phyloP scores from a whole-genome alignment of 1,140 invertebrate genomes.

The Diplogasteroides magnus region DNA sequence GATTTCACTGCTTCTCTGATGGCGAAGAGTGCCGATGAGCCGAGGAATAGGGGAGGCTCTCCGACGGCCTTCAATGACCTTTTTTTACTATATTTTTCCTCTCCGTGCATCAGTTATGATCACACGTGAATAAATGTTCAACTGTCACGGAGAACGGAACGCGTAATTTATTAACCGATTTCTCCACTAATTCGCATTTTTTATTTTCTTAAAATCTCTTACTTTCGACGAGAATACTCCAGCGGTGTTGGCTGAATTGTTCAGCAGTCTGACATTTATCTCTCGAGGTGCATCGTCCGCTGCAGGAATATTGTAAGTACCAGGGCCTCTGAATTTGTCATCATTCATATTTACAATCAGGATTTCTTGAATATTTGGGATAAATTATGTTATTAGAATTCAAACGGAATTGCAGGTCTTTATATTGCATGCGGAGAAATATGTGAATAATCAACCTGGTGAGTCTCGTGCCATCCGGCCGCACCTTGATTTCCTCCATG shows the following conservation, averaged over 20 bases:
- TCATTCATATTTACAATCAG: no score
- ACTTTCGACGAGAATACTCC: conserved; percentile 92
- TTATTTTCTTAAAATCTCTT: conserved; percentile 12
- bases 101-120: no score
- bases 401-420: no score
- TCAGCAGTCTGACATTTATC: conserved; percentile 85
- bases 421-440: no score
- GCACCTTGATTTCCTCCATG: conserved; percentile 79
- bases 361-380: no score
- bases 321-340: conserved; percentile 83
- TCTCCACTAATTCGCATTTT: background rate
- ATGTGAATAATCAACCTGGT: no score
- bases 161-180: background rate
- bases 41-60: conserved; percentile 85
- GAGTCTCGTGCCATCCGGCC: conserved; percentile 72
- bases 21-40: conserved; percentile 78
- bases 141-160: no score
- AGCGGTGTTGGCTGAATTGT: conserved; percentile 75
- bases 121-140: no score
- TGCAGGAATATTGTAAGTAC: conserved; percentile 84
- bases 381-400: no score
- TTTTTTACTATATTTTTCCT: background rate
- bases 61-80: conserved; percentile 72
- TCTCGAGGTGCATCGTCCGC: conserved; percentile 79
- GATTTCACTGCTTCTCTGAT: conserved; percentile 79